Percentiles rank a stretch among this genome's conserved stretches.
These are phyloP conservation scores for Nemoura dubitans DNA, from an alignment of 2,888 invertebrate genomes.

Conservation along the genomic window DNA sequence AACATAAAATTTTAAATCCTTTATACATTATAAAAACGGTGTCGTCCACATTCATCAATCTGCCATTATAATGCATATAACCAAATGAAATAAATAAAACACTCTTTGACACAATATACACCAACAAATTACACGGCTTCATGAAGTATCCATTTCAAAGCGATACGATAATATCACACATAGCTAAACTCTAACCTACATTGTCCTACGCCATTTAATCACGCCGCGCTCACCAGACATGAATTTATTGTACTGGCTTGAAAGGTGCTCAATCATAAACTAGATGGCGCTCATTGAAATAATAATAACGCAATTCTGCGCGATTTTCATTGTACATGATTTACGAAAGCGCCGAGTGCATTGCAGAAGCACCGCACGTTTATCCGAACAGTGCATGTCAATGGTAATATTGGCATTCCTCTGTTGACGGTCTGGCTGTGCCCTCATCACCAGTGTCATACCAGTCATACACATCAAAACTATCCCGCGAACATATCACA, in stretches of 20 bases:
- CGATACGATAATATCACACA: background rate
- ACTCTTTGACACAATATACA: background rate
- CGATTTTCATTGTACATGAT: constrained; percentile 16
- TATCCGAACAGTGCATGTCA: background rate
- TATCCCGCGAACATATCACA: background rate
- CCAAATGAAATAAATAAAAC: background rate
- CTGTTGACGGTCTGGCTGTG: background rate
- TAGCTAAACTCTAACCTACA: constrained; percentile 16
- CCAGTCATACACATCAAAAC: background rate
- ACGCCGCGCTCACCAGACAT: background rate
- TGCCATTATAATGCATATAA: background rate
- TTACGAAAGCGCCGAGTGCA: constrained; percentile 1
- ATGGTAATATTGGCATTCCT: constrained; percentile 24
- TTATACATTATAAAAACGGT: too few relatives aligned
- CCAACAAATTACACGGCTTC: background rate
- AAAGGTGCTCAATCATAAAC: constrained; percentile 19
- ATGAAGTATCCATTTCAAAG: constrained; percentile 12
- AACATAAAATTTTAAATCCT: too few relatives aligned
- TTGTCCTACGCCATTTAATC: constrained; percentile 14
- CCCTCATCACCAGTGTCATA: constrained; percentile 7
- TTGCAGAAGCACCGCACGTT: background rate
- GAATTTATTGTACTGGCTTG: background rate
- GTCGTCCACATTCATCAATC: background rate
- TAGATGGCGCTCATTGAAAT: constrained; percentile 14
- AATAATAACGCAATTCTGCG: constrained; percentile 26